Base-by-base conservation (phyloP, 2,888 invertebrate genomes). In the Cataglyphis cursor region DNA sequence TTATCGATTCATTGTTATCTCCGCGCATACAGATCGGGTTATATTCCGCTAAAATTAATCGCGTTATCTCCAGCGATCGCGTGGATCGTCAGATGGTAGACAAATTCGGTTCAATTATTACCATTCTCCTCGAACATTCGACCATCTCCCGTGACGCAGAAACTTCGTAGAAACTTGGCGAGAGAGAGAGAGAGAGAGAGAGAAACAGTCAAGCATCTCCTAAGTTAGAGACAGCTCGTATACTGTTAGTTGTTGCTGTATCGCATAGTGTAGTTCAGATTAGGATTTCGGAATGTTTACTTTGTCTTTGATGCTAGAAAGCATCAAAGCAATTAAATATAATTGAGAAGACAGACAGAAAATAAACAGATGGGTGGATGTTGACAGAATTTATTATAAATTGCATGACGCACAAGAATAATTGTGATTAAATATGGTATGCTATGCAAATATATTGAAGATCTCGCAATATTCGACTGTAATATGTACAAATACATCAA, bases 151-250 rank as follows among this genome's bases (percentile, higher is more conserved):
- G n/a, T 35, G 57, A 73, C 44, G 66, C 51, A 48, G 59, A 64
- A 81, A 81, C 62, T 82, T 54, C 10, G 35, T 10, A 21, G 73
- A 78, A 78, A 35, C 61, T 84, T 10, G 18, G 0, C 18, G 15
- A n/a, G 15, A 38, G 15, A 48, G 6, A 64, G 10, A 28, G 41
- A 38, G 61, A 15, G 24, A 38, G 21, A 24, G 41, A 28, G 35
- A 62, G 44, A 64, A n/a, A 70, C 10, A n/a, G 12, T 10, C 68
- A 21, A 44, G 31, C n/a, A 64, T 31, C 41, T 8, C 21, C 48
- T n/a, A 74, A 61, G 61, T 74, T 74, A 74, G n/a, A n/a, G 31
- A 61, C 48, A 48, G 48, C 35, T 61, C 31, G 31, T 62, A 35
- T 44, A 31, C 2, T 28, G 15, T 65, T 41, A 24, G 41, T 41